Evolutionary conservation across 2,113 vertebrate species (phyloP), one percentile per base, ranked within the genome.

Genomic region (Sapayoa aenigma): DNA sequence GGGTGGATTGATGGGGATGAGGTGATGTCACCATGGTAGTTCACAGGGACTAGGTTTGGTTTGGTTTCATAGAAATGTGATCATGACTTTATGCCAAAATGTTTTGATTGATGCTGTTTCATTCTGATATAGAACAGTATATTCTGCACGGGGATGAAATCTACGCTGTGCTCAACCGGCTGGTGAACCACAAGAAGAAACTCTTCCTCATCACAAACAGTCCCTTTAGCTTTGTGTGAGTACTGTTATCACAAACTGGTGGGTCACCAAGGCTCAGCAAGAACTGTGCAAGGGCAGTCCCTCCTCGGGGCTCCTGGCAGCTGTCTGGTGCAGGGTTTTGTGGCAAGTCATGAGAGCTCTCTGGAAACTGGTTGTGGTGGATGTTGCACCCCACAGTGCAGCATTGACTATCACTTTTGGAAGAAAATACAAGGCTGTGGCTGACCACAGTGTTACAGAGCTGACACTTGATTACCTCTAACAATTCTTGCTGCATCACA

Each of bases 161-260:
- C 1, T 98, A 97, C 1, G 98, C 98, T 4, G 98, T 98, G 71
- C 95, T 98, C 52, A 98, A 97, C 94, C 97, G 97, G 52, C 94
- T 98, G 89, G 97, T 98, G 75, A 97, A 97, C 78, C 97, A 98
- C 33, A 97, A 98, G 82, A 98, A 98, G 77, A 98, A 98, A 66
- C 97, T 98, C 28, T 98, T 98, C 94, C 98, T 98, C 83, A 98
- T 98, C 83, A 98, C 98, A 80, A 98, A 98, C 89, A 98, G 98
- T 35, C 98, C 98, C 52, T 98, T 98, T 41, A 98, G 97, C 81
- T 98, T 98, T 59, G 98, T 98, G 98, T 98, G 92, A 98, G 98
- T 97, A 88, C 69, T 4, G 1, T 47, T 41, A 30, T 6, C 50
- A n/a, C 37, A 39, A 74, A 33, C 27, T 1, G n/a, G 2, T 28